phyloP scores from a whole-genome alignment of 1,140 invertebrate genomes.

The Anastatus disparis region DNA sequence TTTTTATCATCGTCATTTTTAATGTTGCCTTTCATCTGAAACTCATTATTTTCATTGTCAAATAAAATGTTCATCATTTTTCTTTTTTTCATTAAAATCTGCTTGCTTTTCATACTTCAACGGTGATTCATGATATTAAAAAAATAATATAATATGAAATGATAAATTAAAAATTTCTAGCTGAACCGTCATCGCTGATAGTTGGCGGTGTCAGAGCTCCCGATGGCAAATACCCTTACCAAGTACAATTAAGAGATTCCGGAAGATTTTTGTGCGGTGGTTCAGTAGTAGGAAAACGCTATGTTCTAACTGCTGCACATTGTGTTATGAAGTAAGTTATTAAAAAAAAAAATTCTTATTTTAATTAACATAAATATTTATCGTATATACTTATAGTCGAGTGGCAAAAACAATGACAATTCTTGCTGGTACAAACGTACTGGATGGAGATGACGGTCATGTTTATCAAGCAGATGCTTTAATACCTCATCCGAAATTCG shows the following conservation, averaged over 20 bases:
- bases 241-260: constrained; percentile 59
- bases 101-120: too few relatives aligned
- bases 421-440: constrained; percentile 64
- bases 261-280: constrained; percentile 69
- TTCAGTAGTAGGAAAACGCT: constrained; percentile 67
- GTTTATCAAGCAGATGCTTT: constrained; percentile 60
- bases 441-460: constrained; percentile 61
- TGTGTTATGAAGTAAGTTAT: constrained; percentile 51
- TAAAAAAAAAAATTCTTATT: neutral
- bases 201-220: constrained; percentile 51
- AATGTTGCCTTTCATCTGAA: too few relatives aligned
- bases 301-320: constrained; percentile 71
- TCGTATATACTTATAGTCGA: neutral
- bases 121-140: neutral
- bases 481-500: constrained; percentile 66
- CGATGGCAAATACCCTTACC: constrained; percentile 62
- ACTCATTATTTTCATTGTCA: too few relatives aligned
- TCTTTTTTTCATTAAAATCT: too few relatives aligned
- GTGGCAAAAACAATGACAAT: neutral
- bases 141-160: too few relatives aligned
- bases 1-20: too few relatives aligned
- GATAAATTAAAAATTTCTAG: too few relatives aligned
- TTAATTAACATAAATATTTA: neutral
- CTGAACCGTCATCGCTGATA: constrained; percentile 46
- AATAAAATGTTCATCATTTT: neutral